phyloP scores from a whole-genome alignment of 2,113 vertebrate genomes.

The Equus quagga region DNA sequence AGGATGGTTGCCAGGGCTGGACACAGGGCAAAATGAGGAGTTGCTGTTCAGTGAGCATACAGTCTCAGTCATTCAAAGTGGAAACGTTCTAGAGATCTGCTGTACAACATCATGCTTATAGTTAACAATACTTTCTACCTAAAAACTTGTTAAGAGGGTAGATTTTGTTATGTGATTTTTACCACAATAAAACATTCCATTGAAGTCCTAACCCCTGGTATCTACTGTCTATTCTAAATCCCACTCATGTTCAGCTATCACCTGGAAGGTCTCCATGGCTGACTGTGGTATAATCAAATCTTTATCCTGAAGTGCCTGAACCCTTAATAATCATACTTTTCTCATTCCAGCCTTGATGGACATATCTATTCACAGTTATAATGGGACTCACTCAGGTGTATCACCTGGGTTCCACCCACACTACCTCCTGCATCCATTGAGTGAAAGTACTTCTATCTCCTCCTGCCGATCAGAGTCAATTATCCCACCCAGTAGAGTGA shows the following conservation, averaged over 20 bases:
- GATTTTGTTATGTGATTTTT: background rate
- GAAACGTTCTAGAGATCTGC: too few relatives aligned
- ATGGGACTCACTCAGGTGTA: too few relatives aligned
- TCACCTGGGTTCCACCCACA: too few relatives aligned
- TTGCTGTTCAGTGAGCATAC: too few relatives aligned
- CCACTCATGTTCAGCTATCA: background rate
- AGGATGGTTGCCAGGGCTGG: too few relatives aligned
- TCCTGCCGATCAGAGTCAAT: background rate
- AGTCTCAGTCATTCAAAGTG: too few relatives aligned
- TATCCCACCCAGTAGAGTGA: background rate
- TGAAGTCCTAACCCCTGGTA: background rate
- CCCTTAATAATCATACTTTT: background rate
- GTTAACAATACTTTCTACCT: too few relatives aligned
- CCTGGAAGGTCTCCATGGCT: background rate
- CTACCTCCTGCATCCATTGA: too few relatives aligned
- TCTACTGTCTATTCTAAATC: background rate
- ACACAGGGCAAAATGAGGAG: too few relatives aligned
- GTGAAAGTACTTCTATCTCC: background rate
- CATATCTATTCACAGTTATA: background rate
- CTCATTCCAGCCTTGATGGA: background rate
- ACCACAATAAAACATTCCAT: background rate
- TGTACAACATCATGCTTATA: too few relatives aligned
- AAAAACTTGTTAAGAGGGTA: background rate
- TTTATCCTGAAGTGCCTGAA: background rate
- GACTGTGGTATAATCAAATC: background rate